Percentiles rank a stretch among this genome's conserved stretches.
These are phyloP conservation scores for Brachypteracias leptosomus DNA, from an alignment of 2,113 vertebrate species.

Conservation along the genomic window DNA sequence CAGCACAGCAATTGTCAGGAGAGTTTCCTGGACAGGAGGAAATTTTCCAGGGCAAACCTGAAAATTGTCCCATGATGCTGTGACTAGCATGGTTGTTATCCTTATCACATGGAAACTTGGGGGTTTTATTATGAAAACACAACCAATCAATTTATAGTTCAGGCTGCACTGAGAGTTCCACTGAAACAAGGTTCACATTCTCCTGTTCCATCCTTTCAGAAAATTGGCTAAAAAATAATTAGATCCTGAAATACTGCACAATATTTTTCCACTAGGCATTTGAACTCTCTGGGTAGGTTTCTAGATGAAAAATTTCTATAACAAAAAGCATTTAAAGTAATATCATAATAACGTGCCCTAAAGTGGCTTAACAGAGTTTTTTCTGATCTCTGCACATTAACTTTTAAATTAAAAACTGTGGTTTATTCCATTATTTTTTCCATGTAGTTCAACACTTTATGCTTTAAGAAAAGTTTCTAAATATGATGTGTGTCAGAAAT, in stretches of 20 bases:
- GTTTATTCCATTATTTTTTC: background rate
- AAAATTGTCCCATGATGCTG: background rate
- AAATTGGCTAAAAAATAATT: background rate
- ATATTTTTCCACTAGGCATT: background rate
- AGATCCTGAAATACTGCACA: background rate
- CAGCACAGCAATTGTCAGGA: background rate
- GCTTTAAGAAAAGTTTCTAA: background rate
- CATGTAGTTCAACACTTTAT: background rate
- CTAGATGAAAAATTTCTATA: background rate
- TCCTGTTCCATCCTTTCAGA: background rate
- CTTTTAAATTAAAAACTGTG: background rate
- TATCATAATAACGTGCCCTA: fast-evolving
- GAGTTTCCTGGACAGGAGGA: too few species aligned
- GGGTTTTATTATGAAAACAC: background rate
- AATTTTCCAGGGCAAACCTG: background rate
- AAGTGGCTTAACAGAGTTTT: background rate
- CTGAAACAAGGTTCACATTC: background rate
- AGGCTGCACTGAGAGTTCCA: background rate
- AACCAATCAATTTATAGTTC: background rate
- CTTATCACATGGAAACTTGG: background rate
- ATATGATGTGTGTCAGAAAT: background rate
- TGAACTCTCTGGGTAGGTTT: background rate
- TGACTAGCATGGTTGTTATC: background rate
- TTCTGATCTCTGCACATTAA: background rate
- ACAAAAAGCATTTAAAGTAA: background rate